Evolutionary conservation across 2,113 vertebrate species (phyloP), one percentile per base, ranked within the genome.

Genomic region (Pholis gunnellus): DNA sequence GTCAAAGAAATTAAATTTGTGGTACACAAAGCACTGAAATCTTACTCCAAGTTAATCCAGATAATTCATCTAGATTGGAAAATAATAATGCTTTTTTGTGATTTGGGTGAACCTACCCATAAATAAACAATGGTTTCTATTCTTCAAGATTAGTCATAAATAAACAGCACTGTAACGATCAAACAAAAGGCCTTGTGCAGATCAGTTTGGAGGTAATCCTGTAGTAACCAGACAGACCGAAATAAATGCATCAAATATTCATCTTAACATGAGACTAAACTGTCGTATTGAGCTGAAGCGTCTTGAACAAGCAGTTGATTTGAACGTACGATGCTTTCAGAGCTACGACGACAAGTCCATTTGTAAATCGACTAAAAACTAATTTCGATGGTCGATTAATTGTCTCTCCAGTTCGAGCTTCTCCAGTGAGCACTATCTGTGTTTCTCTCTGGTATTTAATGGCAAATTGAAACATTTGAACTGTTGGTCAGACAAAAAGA

Each of bases 101-200:
- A 72, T 69, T 52, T 40, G 29, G 36, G 17, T 65, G 50, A 85
- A 72, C 9, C 0, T 6, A 67, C 27, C 4, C 9, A 78, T 72
- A 31, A 14, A 90, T 70, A 89, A 64, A 86, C 46, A 79, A 79
- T 72, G 11, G 50, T 82, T 77, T 79, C 9, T 38, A 80, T 63
- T 50, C 44, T 88, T 70, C 20, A 57, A 70, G 17, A 34, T 52
- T 48, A 69, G 34, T 79, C 54, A 87, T 42, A 73, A 67, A 87
- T 82, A 82, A 69, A 68, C 13, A 50, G 75, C 78, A 85, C 34
- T 50, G 73, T 57, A 38, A 46, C 82, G 46, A 61, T 76, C 44
- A 76, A 78, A 78, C 27, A 65, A 50, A 76, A 80, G 27, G 68
- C 42, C 36, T 7, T 11, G 59, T 60, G 68, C 36, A 54, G 8